A percentile compares a stretch with the other conserved stretches of the same genome.
phyloP scores from a whole-genome alignment of 92 coral and sea anemone genomes.

The Galaxea fascicularis region DNA sequence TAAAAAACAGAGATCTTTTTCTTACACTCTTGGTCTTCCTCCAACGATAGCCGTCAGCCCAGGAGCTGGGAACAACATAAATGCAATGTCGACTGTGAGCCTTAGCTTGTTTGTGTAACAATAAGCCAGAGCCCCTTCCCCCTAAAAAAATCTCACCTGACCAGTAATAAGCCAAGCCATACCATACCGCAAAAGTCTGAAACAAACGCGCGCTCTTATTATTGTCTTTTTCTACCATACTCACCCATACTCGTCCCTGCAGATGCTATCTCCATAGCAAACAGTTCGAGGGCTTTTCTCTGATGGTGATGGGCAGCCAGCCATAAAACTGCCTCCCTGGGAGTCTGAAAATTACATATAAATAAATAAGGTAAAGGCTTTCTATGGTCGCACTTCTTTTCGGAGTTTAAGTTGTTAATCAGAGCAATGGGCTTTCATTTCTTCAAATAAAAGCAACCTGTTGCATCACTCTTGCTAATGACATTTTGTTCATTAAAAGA shows the following conservation, averaged over 20 bases:
- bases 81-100: not conserved
- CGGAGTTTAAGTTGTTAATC: too few relatives aligned
- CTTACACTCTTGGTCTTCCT: slow-evolving; percentile 97
- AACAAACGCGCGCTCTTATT: too few relatives aligned
- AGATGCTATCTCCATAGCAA: slow-evolving; percentile 96
- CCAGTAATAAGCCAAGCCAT: too few relatives aligned
- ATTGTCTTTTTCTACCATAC: slow-evolving; percentile 1
- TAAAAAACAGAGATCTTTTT: not conserved
- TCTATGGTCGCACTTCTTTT: too few relatives aligned
- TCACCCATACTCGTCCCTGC: slow-evolving; percentile 99
- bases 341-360: slow-evolving; percentile 57
- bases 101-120: not conserved
- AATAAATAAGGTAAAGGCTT: too few relatives aligned
- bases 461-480: too few relatives aligned
- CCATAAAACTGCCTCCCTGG: slow-evolving; percentile 97
- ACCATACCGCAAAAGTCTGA: too few relatives aligned
- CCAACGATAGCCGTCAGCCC: slow-evolving; percentile 97
- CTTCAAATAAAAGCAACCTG: too few relatives aligned
- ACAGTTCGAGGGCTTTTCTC: slow-evolving; percentile 85
- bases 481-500: too few relatives aligned
- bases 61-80: slow-evolving; percentile 76
- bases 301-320: slow-evolving; percentile 98
- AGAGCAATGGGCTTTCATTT: too few relatives aligned
- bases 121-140: too few relatives aligned
- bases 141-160: too few relatives aligned